Percentiles rank a stretch among this genome's conserved stretches.
Conservation (phyloP, 2,113 vertebrate genomes). For the Struthio camelus region DNA sequence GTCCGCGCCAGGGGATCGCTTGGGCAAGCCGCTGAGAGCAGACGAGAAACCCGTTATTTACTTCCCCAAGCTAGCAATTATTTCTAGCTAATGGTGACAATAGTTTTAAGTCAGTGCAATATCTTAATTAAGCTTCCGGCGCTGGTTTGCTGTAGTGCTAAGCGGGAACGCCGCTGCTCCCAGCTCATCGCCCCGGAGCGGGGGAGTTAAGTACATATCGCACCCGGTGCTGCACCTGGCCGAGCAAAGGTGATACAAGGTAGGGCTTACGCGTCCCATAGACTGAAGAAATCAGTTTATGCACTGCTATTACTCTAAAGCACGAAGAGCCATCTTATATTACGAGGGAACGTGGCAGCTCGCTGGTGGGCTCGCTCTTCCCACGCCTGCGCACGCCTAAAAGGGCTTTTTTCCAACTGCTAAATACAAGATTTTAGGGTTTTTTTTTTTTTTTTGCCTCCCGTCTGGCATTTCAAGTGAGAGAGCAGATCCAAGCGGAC, state of each 20-base stretch:
- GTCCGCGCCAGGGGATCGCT: neutral
- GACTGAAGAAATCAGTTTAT: neutral
- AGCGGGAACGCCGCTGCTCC: neutral
- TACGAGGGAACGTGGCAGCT: too few relatives aligned
- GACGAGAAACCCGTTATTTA: neutral
- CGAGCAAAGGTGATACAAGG: neutral
- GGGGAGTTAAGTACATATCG: neutral
- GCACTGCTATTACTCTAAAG: neutral
- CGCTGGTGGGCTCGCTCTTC: too few relatives aligned
- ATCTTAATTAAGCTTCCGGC: neutral
- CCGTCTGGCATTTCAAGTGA: too few relatives aligned
- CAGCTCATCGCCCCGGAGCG: neutral
- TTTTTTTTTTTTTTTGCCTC: too few relatives aligned
- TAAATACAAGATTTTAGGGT: too few relatives aligned
- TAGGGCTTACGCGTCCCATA: neutral
- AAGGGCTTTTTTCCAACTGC: too few relatives aligned
- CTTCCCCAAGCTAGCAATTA: neutral
- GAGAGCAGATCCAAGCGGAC: too few relatives aligned
- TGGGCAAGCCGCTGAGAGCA: neutral
- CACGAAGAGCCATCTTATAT: neutral
- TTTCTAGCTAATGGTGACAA: neutral
- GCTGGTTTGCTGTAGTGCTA: neutral
- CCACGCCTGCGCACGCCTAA: too few relatives aligned
- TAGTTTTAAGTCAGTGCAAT: neutral
- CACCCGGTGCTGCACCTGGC: neutral